These are phyloP conservation scores for Icerya purchasi DNA, from an alignment of 2,888 invertebrate genomes.

Conservation along the genomic window DNA sequence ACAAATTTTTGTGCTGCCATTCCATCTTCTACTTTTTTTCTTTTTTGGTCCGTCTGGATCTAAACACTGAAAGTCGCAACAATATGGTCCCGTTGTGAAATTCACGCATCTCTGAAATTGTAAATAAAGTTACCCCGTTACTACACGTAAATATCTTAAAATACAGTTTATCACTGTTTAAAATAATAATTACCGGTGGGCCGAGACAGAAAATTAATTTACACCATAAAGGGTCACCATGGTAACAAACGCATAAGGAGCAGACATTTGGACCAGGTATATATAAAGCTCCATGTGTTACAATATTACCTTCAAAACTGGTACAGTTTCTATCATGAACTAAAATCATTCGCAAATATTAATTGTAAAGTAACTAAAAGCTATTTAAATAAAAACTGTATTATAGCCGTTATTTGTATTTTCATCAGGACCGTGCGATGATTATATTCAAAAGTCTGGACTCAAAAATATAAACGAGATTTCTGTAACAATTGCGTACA, in stretches of 20 bases:
- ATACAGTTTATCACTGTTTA: not conserved
- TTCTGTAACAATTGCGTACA: too few species aligned
- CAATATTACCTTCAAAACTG: slow-evolving; percentile 59
- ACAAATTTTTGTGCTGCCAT: not conserved
- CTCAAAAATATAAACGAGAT: too few species aligned
- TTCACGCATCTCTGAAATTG: slow-evolving; percentile 55
- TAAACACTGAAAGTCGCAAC: slow-evolving; percentile 75
- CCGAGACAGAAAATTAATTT: slow-evolving; percentile 61
- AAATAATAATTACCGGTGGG: slow-evolving; percentile 58
- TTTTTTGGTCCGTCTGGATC: slow-evolving; percentile 28
- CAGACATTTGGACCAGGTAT: slow-evolving; percentile 70
- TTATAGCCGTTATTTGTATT: too few species aligned
- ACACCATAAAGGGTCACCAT: slow-evolving; percentile 68
- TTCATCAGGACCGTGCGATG: too few species aligned
- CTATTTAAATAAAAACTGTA: too few species aligned
- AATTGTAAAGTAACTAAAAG: too few species aligned
- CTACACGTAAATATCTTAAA: not conserved
- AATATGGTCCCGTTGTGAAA: slow-evolving; percentile 60
- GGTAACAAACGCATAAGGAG: slow-evolving; percentile 66
- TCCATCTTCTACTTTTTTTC: slow-evolving; percentile 9
- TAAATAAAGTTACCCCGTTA: not conserved
- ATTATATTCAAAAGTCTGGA: too few species aligned
- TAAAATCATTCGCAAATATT: too few species aligned
- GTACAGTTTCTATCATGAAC: slow-evolving; percentile 35
- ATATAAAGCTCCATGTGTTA: slow-evolving; percentile 56